phyloP scores from a whole-genome alignment of 2,888 invertebrate genomes.

The Marronus borbonicus region DNA sequence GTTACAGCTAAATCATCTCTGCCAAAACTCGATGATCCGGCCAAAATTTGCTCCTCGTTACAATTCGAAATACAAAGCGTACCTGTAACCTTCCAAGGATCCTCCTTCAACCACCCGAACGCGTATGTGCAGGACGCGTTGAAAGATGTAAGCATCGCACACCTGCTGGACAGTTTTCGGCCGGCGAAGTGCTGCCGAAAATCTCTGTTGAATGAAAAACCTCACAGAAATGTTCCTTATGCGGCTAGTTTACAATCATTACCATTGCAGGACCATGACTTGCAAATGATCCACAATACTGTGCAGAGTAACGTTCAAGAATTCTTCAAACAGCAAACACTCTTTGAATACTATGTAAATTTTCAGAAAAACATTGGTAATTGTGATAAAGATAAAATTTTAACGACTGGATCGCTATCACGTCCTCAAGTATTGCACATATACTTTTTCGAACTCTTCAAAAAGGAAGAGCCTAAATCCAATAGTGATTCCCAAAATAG shows the following conservation, averaged over 20 bases:
- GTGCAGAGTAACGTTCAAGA: conserved; percentile 49
- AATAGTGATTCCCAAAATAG: too few species aligned
- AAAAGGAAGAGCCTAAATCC: conserved; percentile 7
- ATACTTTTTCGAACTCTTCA: conserved; percentile 55
- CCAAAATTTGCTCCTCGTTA: conserved; percentile 51
- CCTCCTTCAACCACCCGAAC: conserved; percentile 38
- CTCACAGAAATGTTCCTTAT: conserved; percentile 52
- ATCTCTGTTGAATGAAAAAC: conserved; percentile 53
- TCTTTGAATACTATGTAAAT: conserved; percentile 56
- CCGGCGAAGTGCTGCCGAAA: conserved; percentile 57
- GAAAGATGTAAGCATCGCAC: conserved; percentile 46
- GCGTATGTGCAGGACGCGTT: conserved; percentile 26
- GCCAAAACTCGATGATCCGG: conserved; percentile 51
- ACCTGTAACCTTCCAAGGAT: conserved; percentile 25
- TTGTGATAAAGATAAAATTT: conserved; percentile 30
- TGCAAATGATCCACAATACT: conserved; percentile 38
- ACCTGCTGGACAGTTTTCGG: conserved; percentile 53
- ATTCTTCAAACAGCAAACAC: conserved; percentile 44
- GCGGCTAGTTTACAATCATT: conserved; percentile 57
- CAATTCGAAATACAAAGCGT: conserved; percentile 41
- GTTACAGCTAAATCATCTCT: conserved; percentile 53
- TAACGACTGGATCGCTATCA: conserved; percentile 28
- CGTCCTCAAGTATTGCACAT: conserved; percentile 47
- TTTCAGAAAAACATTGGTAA: conserved; percentile 56
- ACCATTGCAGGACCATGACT: conserved; percentile 51